phyloP scores from a whole-genome alignment of 1,140 invertebrate genomes.

The Psilanteris sp. region DNA sequence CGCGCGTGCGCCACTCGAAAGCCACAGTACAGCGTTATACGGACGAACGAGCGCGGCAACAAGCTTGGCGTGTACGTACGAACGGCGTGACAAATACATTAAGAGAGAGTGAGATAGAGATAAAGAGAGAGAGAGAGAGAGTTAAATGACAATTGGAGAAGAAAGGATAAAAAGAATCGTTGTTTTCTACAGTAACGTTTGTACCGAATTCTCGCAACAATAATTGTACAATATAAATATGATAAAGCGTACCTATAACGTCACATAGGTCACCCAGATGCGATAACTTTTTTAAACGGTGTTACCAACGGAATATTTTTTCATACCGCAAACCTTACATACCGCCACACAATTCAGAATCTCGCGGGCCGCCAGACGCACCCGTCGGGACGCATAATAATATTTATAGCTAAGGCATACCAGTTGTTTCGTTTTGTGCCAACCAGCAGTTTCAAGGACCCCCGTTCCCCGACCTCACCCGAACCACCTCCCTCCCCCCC shows the following conservation, averaged over 20 bases:
- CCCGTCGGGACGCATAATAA: slow-evolving; percentile 51
- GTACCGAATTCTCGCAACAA: slow-evolving; percentile 79
- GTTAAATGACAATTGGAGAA: slow-evolving; percentile 13
- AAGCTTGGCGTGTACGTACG: slow-evolving; percentile 67
- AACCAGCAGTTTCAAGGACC: slow-evolving; percentile 70
- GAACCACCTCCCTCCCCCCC: not conserved
- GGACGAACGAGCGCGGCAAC: slow-evolving; percentile 65
- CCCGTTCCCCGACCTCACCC: no score
- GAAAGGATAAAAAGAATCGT: slow-evolving; percentile 69
- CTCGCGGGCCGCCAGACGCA: slow-evolving; percentile 34
- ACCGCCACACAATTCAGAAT: slow-evolving; percentile 47
- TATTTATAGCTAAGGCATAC: slow-evolving; percentile 64
- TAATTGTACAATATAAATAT: slow-evolving; percentile 79
- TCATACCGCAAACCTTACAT: slow-evolving; percentile 72
- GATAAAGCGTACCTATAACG: slow-evolving; percentile 75
- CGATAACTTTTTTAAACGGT: slow-evolving; percentile 80
- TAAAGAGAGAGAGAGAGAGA: no score
- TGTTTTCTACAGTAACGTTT: slow-evolving; percentile 80
- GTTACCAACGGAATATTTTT: slow-evolving; percentile 75
- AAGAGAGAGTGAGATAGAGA: no score
- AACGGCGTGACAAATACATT: slow-evolving; percentile 59
- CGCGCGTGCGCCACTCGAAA: no score
- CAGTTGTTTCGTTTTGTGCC: slow-evolving; percentile 78
- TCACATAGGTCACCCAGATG: slow-evolving; percentile 77
- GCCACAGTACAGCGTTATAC: no score